Evolutionary conservation across 2,797 vertebrate genomes (phyloP).

Genomic region (Arctocebus calabarensis): DNA sequence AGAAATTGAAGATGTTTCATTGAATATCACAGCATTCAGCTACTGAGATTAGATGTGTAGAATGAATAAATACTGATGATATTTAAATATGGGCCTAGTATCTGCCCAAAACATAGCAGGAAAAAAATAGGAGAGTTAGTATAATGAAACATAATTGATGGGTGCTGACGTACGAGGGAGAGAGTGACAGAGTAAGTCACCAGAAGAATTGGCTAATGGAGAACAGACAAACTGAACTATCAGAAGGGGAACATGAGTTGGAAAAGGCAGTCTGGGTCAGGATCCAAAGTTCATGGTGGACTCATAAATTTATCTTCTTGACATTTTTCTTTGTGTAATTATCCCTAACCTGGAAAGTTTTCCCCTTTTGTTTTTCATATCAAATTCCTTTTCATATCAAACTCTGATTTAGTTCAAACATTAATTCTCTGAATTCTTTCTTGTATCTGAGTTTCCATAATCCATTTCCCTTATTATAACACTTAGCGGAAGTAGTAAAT

Average conservation of each 20-base stretch:
- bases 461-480: background rate
- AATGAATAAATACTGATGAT: background rate
- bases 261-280: background rate
- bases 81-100: constrained; percentile 11
- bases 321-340: background rate
- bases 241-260: background rate
- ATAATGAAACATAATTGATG: background rate
- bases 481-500: background rate
- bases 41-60: background rate
- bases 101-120: background rate
- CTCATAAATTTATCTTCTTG: background rate
- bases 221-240: background rate
- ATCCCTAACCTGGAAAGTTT: constrained; percentile 24
- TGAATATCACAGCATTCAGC: background rate
- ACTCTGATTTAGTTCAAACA: constrained; percentile 54
- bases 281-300: background rate
- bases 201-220: background rate
- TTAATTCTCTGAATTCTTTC: background rate
- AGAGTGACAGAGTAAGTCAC: background rate
- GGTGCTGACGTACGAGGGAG: background rate
- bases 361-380: background rate
- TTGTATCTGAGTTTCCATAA: background rate
- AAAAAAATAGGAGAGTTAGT: background rate
- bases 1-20: constrained; percentile 48
- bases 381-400: constrained; percentile 43